Evolutionary conservation across 2,888 invertebrate species (phyloP).

Genomic region (Odontothrips loti): DNA sequence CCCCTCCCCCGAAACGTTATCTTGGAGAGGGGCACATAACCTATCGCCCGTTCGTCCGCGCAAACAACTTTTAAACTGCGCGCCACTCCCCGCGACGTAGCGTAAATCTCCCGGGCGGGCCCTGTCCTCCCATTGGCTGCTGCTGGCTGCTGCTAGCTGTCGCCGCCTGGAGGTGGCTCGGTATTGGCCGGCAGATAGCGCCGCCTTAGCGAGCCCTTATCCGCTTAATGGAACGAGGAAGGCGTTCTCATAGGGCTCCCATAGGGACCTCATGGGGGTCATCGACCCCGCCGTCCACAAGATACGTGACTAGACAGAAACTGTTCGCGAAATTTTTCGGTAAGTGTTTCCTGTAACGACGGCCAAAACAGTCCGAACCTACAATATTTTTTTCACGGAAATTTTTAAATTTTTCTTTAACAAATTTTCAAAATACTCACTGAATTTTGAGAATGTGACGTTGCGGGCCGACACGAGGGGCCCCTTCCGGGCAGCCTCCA

Average conservation of each 20-base stretch:
- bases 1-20: too few species aligned
- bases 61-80: slow-evolving; percentile 15
- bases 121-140: too few species aligned
- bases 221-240: neutral
- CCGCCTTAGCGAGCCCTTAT: neutral
- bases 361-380: too few species aligned
- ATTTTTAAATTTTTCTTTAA: too few species aligned
- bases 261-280: too few species aligned
- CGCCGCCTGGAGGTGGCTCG: neutral
- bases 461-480: neutral
- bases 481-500: slow-evolving; percentile 1
- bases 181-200: neutral
- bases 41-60: neutral
- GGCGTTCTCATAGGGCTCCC: too few species aligned
- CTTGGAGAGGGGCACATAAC: too few species aligned
- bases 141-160: neutral
- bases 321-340: too few species aligned
- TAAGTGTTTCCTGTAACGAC: too few species aligned
- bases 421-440: neutral
- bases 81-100: neutral
- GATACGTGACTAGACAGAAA: too few species aligned
- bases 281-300: too few species aligned
- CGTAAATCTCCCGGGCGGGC: neutral
- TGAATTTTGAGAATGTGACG: slow-evolving; percentile 10
- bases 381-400: too few species aligned